phyloP scores from a whole-genome alignment of 2,888 invertebrate species.

The Thereva unica region DNA sequence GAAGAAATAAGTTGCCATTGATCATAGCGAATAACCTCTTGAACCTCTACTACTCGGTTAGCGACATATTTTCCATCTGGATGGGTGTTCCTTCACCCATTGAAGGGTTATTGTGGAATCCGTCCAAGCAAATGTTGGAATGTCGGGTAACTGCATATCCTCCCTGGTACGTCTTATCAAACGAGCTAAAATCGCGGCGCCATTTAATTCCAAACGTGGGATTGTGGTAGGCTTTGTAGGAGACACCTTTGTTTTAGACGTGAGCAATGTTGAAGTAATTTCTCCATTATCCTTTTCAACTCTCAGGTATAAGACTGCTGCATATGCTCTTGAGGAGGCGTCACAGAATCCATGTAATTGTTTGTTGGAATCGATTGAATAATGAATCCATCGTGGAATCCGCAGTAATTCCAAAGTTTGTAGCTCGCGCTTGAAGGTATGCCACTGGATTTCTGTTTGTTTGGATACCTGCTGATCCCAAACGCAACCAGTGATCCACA shows the following conservation, averaged over 20 bases:
- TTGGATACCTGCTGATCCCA: no score
- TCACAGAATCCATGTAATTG: conserved; percentile 21
- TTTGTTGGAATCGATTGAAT: background rate
- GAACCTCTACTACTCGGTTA: conserved; percentile 11
- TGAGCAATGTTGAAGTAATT: background rate
- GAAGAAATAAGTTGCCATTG: background rate
- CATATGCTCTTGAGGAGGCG: conserved; percentile 17
- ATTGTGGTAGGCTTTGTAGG: conserved; percentile 42
- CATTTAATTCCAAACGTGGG: conserved; percentile 43
- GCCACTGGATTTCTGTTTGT: background rate
- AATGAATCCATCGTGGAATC: background rate
- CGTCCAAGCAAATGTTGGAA: background rate
- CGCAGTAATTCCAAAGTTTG: background rate
- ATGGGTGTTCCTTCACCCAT: conserved; percentile 11
- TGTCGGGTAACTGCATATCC: background rate
- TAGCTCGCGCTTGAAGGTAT: background rate
- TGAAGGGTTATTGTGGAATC: conserved; percentile 10
- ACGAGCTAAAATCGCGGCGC: background rate
- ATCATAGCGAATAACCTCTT: background rate
- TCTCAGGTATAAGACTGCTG: background rate
- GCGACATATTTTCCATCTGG: conserved; percentile 4
- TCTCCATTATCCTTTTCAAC: background rate
- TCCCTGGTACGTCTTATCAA: background rate
- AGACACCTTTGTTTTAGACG: conserved; percentile 4
- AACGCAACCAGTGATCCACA: no score